Evolutionary conservation across 2,888 invertebrate genomes (phyloP).

Genomic region (Diplolepis rosae): DNA sequence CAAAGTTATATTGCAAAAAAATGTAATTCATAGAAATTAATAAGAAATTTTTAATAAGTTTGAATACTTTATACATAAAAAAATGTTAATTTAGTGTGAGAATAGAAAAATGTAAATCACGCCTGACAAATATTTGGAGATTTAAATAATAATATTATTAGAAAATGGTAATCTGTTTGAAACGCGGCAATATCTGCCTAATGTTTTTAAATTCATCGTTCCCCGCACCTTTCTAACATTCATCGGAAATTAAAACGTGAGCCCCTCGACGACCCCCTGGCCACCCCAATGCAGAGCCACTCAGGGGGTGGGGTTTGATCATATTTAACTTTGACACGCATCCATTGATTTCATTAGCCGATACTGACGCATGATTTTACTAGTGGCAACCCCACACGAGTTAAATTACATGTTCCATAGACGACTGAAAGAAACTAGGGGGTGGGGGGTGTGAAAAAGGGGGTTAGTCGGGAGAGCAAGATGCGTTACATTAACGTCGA

Average conservation of each 20-base stretch:
- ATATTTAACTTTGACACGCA: conserved; percentile 68
- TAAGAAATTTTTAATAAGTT: too few species aligned
- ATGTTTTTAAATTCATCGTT: conserved; percentile 20
- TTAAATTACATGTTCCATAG: conserved; percentile 51
- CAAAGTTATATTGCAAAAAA: too few species aligned
- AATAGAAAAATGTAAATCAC: too few species aligned
- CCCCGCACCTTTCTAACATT: conserved; percentile 22
- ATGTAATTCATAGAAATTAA: too few species aligned
- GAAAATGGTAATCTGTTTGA: too few species aligned
- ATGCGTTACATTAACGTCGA: conserved; percentile 67
- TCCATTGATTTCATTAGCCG: conserved; percentile 73
- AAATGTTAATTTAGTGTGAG: too few species aligned
- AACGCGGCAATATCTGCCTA: conserved; percentile 10
- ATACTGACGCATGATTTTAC: conserved; percentile 62
- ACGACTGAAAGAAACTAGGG: conserved; percentile 33
- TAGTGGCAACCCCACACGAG: conserved; percentile 44
- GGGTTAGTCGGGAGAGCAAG: conserved; percentile 46
- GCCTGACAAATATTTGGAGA: too few species aligned
- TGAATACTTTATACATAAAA: too few species aligned
- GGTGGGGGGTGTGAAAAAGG: conserved; percentile 35
- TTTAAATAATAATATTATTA: too few species aligned
- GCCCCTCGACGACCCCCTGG: conserved; percentile 32
- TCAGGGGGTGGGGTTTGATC: conserved; percentile 56
- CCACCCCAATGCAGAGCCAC: conserved; percentile 7
- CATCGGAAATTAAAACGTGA: conserved; percentile 42